These are phyloP conservation scores for Pandion haliaetus DNA, from an alignment of 2,113 vertebrate species.

Conservation along the genomic window DNA sequence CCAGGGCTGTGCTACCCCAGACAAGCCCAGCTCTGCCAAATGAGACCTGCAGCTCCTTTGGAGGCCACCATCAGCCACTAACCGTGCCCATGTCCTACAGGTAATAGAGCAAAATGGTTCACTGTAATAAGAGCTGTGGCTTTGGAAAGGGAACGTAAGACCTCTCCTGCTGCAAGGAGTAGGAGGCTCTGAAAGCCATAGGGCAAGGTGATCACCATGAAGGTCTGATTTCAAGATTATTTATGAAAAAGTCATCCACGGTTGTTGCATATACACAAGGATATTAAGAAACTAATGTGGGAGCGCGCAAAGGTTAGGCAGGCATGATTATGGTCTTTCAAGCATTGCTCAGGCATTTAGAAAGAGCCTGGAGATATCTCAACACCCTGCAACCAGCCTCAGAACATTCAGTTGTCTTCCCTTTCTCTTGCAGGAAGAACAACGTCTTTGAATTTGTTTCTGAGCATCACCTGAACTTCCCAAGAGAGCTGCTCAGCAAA, in stretches of 20 bases:
- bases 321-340: not conserved
- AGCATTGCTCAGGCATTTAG: not conserved
- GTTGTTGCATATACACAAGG: not conserved
- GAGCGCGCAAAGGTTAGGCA: not conserved
- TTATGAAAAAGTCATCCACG: not conserved
- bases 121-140: not conserved
- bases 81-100: not conserved
- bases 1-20: not conserved
- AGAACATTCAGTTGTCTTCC: not conserved
- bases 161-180: not conserved
- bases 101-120: fast-evolving
- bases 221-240: not conserved
- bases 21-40: not conserved
- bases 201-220: not conserved
- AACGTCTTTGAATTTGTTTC: conserved; percentile 78
- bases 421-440: conserved; percentile 75
- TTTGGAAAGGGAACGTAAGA: fast-evolving
- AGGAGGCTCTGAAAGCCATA: not conserved
- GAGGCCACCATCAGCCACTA: not conserved
- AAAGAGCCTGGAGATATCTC: not conserved
- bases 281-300: not conserved
- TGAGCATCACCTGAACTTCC: conserved; percentile 76
- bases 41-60: not conserved
- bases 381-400: not conserved
- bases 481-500: conserved; percentile 75